Evolutionary conservation across 2,888 invertebrate species (phyloP), one percentile per base, ranked within the genome.

Genomic region (Cephus sareptanus): DNA sequence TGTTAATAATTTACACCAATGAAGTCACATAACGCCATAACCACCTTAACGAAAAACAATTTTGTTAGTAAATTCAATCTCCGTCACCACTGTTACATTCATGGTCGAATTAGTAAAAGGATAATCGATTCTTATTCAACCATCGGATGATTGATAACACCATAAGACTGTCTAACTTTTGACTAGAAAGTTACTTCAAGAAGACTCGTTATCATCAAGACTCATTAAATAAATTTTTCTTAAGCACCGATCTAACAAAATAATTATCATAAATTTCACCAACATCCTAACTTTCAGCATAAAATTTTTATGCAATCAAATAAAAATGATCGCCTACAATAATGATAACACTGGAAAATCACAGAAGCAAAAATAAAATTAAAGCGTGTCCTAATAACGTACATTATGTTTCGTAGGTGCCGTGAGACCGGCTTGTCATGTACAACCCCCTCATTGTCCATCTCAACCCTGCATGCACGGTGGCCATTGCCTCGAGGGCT

Each of bases 401-500:
- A 76, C 73, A 33, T 33, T 34, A 76, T 80, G 77, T 79, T 79
- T 87, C 89, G 11, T 92, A 97, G 97, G 96, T 31, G 96, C 98
- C 33, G 97, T 98, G 35, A 95, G 96, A 77, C 97, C 98, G 12
- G 95, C 97, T 33, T 98, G 98, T 90, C 96, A 97, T 90, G 95
- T 96, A 15, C 94, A 96, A 88, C 94, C 96, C 82, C 94, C 95
- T 83, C 96, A 97, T 86, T 97, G 97, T 88, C 94, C 95, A 77
- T 96, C 96, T 73, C 95, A 96, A 30, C 98, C 98, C 0, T 99
- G 99, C 89, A 95, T 97, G 91, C 97, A 98, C 89, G 96, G 96
- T 3, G 98, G 98, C 0, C 92, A 93, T 34, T 99, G 99, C 92
- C 93, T 95, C 6, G 98, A 98, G 91, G 99, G 99, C 0, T 99